Evolutionary conservation across 2,113 vertebrate genomes (phyloP), one percentile per base, ranked within the genome.

Genomic region (Columba livia): DNA sequence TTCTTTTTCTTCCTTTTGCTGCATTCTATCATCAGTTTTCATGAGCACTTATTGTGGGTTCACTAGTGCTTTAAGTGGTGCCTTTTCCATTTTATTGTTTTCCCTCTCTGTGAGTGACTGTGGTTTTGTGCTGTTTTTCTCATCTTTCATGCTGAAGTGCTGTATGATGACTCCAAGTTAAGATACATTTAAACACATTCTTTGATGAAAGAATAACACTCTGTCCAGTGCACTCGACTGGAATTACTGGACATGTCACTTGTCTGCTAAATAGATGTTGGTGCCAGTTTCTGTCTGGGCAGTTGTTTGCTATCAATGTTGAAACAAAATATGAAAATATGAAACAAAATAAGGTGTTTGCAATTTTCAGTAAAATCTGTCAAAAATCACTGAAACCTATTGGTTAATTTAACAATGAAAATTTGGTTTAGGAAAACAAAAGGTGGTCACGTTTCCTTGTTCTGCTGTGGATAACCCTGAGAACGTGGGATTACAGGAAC

Each of bases 131-230:
- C 24, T 87, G 42, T 47, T 92, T 94, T 60, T 82, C 58, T 67
- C 28, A 12, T 57, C 66, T 88, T 91, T 94, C 48, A 20, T 81
- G 18, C 29, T 96, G 88, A 94, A 94, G 44, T 89, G 38, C 67
- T 94, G 40, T 67, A 40, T 88, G 79, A 90, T 95, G 77, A 79
- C 85, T 88, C 58, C 91, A 86, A 96, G 71, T 81, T 65, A 78
- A 94, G 74, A 89, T 51, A 50, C 72, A 62, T 62, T 79, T 91
- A 94, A 74, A 9, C 36, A 80, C 70, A 74, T 94, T 96, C 91
- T 88, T 79, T 79, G 83, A 78, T 91, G 88, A 92, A 56, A 82
- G 77, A 92, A 96, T 96, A 96, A 87, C 89, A 96, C 94, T 97
- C 79, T 93, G 44, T 95, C 50, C 90, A 34, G 21, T 84, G 64